phyloP scores from a whole-genome alignment of 1,140 invertebrate species.

The Pseudoatta argentina region DNA sequence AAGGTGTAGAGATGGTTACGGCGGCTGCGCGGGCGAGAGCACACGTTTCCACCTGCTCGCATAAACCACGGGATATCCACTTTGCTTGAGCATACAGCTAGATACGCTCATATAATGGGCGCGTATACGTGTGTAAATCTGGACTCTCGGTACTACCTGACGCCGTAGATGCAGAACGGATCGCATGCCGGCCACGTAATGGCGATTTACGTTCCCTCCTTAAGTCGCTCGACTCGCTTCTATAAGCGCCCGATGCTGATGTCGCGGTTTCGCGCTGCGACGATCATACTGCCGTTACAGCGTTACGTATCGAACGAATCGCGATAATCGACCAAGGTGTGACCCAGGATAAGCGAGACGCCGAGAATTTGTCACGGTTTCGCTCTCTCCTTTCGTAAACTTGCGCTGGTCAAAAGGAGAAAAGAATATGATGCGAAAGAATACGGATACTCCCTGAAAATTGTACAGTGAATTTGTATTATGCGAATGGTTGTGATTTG shows the following conservation, averaged over 20 bases:
- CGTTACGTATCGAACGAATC: conserved; percentile 32
- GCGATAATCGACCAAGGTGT: conserved; percentile 33
- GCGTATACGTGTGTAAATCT: conserved; percentile 55
- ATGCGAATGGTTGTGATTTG: not conserved
- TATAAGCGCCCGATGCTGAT: conserved; percentile 3
- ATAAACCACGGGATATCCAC: conserved; percentile 53
- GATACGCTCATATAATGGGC: conserved; percentile 58
- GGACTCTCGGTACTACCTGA: conserved; percentile 26
- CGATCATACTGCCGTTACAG: not conserved
- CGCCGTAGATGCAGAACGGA: conserved; percentile 37
- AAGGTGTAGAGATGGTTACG: not conserved
- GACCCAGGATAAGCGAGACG: not conserved
- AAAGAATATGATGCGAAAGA: not conserved
- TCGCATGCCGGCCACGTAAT: conserved; percentile 62
- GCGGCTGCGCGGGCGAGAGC: conserved; percentile 42
- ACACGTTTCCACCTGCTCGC: conserved; percentile 73
- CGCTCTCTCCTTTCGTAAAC: not conserved
- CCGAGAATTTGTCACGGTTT: not conserved
- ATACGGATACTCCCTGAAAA: not conserved
- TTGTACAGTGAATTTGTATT: not conserved
- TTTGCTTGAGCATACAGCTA: conserved; percentile 43
- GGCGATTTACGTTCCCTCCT: conserved; percentile 59
- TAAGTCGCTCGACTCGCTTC: not conserved
- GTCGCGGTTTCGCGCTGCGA: not conserved
- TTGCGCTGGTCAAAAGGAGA: not conserved